Conservation (phyloP, 2,888 invertebrate species). For the Thymelicus acteon region DNA sequence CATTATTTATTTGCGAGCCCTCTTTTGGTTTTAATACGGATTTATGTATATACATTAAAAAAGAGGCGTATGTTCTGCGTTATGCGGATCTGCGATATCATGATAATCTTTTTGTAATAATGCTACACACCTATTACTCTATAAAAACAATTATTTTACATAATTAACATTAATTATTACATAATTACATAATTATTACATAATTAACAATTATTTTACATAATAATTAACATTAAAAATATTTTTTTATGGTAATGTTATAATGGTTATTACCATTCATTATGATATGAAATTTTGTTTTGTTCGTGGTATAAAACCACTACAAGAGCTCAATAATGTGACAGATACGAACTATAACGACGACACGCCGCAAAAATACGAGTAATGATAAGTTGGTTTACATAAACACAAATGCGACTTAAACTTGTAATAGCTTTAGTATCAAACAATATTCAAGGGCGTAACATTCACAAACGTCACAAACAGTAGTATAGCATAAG, state of each 20-base stretch:
- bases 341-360: no score
- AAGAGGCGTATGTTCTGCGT: constrained; percentile 65
- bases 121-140: neutral
- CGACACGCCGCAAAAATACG: no score
- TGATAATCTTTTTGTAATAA: constrained; percentile 44
- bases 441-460: constrained; percentile 2
- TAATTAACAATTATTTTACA: no score
- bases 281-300: neutral
- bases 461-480: constrained; percentile 6
- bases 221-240: no score
- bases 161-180: no score
- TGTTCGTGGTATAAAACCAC: no score
- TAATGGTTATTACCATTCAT: neutral
- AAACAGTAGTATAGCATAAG: constrained; percentile 25
- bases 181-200: no score
- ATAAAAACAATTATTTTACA: neutral
- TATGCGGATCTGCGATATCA: constrained; percentile 54
- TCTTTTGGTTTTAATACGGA: constrained; percentile 80
- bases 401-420: neutral
- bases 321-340: no score
- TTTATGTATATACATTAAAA: constrained; percentile 79
- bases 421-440: neutral
- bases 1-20: constrained; percentile 76
- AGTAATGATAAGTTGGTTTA: no score
- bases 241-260: neutral